Evolutionary conservation across 2,888 invertebrate genomes (phyloP), one percentile per base, ranked within the genome.

Genomic region (Gymnocheta viridis): DNA sequence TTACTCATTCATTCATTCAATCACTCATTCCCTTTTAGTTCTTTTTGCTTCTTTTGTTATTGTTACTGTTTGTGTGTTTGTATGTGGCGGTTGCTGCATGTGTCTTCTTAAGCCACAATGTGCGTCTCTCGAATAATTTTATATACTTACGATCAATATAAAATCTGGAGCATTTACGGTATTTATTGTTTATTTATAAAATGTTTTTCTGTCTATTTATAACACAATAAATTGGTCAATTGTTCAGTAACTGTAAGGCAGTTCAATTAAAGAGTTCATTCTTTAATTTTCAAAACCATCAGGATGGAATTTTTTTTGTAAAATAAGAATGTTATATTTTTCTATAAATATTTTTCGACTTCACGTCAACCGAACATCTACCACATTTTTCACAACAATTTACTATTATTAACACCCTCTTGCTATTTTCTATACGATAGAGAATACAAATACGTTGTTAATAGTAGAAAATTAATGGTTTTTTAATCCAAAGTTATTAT

Each of bases 91-190:
- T 27, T 58, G 54, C 9, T 29, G 44, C 64, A 19, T 6, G 29
- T 3, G 35, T 9, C 35, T 47, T 69, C 9, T 67, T 27, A 29
- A 38, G 49, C 58, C 58, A 27, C n/a, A 51, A 41, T 58, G 69
- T 73, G 78, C 60, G 74, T 64, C 12, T 35, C 73, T 78, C 74
- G 35, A 17, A 64, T 32, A 44, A 44, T 29, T 54, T 41, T 72
- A 29, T 54, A 67, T 32, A 67, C 35, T 19, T 32, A 9, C 62
- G 38, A 38, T 62, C 24, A n/a, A 27, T 29, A 47, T 24, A n/a
- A 35, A 79, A 82, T 79, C 69, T 82, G 49, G 82, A 82, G 56
- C 82, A 82, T 49, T 78, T 82, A 79, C 79, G 82, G 82, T 82
- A 78, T 67, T 67, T 66, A 47, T 54, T 49, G 29, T 35, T 64